These are phyloP conservation scores for Lobophora halterata DNA, from an alignment of 2,888 invertebrate genomes.

Conservation along the genomic window DNA sequence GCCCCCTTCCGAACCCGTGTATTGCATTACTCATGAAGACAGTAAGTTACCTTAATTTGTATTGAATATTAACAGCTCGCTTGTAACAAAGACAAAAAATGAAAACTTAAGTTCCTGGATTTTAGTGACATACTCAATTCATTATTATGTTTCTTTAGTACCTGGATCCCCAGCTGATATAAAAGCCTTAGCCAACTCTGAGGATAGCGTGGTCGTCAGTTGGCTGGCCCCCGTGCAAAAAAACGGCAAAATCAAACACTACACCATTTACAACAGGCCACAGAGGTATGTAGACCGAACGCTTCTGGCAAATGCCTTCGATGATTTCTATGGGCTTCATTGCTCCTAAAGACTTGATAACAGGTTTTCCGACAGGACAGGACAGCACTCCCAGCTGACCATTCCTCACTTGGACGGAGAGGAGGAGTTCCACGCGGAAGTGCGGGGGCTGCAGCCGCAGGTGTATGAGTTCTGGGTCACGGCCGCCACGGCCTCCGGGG, in stretches of 20 bases:
- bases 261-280: constrained; percentile 88
- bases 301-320: neutral
- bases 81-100: too few species aligned
- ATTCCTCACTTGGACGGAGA: constrained; percentile 49
- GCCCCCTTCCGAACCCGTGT: constrained; percentile 84
- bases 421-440: constrained; percentile 77
- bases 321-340: neutral
- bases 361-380: constrained; percentile 46
- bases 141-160: constrained; percentile 75
- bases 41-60: constrained; percentile 72
- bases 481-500: constrained; percentile 84
- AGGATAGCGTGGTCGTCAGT: constrained; percentile 90
- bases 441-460: constrained; percentile 85
- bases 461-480: constrained; percentile 94
- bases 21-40: constrained; percentile 91
- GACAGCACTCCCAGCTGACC: constrained; percentile 61
- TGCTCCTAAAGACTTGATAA: constrained; percentile 7
- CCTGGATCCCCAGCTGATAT: constrained; percentile 92
- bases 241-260: constrained; percentile 90
- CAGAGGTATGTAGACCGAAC: constrained; percentile 47
- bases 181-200: constrained; percentile 89
- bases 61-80: neutral
- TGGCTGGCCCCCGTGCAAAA: constrained; percentile 91
- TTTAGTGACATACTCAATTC: neutral
- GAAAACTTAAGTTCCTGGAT: too few species aligned